Base-by-base conservation (phyloP, 2,888 invertebrate species). In the Troglohyphantes excavatus region DNA sequence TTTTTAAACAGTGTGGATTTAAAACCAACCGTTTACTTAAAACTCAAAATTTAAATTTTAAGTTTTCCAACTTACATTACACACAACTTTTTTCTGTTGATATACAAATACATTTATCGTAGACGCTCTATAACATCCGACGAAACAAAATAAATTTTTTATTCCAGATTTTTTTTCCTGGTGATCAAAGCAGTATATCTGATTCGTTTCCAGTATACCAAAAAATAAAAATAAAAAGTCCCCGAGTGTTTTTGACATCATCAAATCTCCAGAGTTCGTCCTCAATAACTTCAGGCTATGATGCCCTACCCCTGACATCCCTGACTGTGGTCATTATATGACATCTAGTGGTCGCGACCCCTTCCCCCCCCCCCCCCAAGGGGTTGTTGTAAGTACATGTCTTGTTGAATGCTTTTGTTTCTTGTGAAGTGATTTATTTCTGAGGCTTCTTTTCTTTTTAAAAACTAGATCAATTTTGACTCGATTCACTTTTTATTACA, bases 251-350 rank as follows among this genome's bases (percentile, higher is more conserved):
- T 83, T 63, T 83, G 72, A 83, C 72, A 72, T 72, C 43, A 11
- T 13, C n/a, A 59, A 72, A 75, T 61, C 68, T 75, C 43, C 53
- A 5, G 17, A 72, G 23, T 21, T 13, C 65, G 21, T 33, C 65
- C 26, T 53, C 73, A 61, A 88, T 88, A 88, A 68, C 75, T 82
- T 39, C 43, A 23, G 39, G 67, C 68, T 76, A 67, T 76, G 75
- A 88, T 75, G 82, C 53, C 73, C 87, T n/a, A 11, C 65, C 65
- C 87, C 73, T 87, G 79, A 87, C 75, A 82, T 43, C 21, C 39
- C 27, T 26, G 43, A 72, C 46, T 17, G 19, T 11, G 61, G 73
- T 73, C 73, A 70, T 65, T 73, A 83, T 73, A 59, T 83, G 83
- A 73, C 83, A 83, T 72, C 33, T 61, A 23, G 26, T 61, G 46